These are phyloP conservation scores for Andrena dorsata DNA, from an alignment of 2,888 invertebrate species.

Conservation along the genomic window DNA sequence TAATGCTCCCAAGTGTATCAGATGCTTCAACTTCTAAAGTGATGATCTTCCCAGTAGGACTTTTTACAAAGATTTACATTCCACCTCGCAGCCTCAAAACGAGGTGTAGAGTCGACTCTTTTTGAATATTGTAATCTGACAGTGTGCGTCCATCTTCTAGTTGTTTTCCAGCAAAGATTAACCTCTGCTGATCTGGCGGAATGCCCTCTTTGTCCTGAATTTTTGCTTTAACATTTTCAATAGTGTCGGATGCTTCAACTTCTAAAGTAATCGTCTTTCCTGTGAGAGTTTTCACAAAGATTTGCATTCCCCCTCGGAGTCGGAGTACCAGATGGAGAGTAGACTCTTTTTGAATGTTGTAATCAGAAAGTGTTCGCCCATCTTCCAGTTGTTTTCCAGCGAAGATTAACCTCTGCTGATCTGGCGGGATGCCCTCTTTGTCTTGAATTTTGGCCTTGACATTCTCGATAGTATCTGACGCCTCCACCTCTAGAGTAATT, in stretches of 20 bases:
- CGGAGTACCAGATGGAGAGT: not conserved
- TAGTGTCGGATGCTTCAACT: not conserved
- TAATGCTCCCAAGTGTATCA: not conserved
- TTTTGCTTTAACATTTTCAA: constrained; percentile 7
- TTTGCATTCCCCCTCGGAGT: not conserved
- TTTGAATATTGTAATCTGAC: not conserved
- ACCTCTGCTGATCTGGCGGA: not conserved
- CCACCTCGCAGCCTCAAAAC: not conserved
- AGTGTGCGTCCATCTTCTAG: not conserved
- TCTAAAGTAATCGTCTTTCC: constrained; percentile 10
- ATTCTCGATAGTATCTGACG: constrained; percentile 21
- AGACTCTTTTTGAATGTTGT: not conserved
- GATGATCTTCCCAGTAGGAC: not conserved
- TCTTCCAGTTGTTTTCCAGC: not conserved
- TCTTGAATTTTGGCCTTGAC: constrained; percentile 28
- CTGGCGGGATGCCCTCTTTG: not conserved
- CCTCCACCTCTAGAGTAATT: constrained; percentile 25
- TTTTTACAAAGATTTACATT: constrained; percentile 10
- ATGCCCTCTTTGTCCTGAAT: not conserved
- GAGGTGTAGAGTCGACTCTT: constrained; percentile 1
- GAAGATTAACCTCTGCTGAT: not conserved
- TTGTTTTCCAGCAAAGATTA: not conserved
- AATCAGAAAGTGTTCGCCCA: not conserved
- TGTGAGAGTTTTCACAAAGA: not conserved
- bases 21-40: not conserved